Evolutionary conservation across 2,888 invertebrate species (phyloP), one percentile per base, ranked within the genome.

Genomic region (Branchipolynoe longqiensis): DNA sequence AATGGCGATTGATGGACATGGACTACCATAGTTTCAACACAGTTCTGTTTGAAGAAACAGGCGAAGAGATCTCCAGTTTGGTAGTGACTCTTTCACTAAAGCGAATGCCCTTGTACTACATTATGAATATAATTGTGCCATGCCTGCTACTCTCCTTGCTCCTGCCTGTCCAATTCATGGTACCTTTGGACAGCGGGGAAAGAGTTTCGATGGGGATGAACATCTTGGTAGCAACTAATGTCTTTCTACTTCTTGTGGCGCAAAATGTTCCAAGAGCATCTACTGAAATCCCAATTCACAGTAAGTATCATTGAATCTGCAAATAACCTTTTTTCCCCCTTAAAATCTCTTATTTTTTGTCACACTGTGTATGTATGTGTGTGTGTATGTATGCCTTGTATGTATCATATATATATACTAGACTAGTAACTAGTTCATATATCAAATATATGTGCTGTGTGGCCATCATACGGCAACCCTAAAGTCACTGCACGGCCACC

Each of bases 181-280:
- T 28, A 12, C 62, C 62, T 12, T 2, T 25, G 14, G 4, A 62
- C 62, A 25, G 62, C 28, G 62, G 62, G 14, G 62, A 62, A 31
- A 62, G 62, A 31, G 28, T 62, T 1, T 62, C 62, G 28, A 25
- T 62, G 62, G 62, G 62, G 4, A 62, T 62, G 62, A 62, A 31
- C 62, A 62, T 62, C 31, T 25, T 62, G 62, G 14, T 62, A n/a
- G 62, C 62, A 25, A 31, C 62, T 12, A 62, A 62, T 62, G 62
- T 62, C 3, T 62, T 62, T 14, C 62, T 31, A 31, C 31, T 62
- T 25, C 28, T 62, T 18, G 62, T 62, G 28, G 62, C 62, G 12
- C n/a, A 25, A 31, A 62, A 62, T 31, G 62, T 62, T 12, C 62
- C 62, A n/a, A 1, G 62, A 31, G 14, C 62, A 31, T 62, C 62